Base-by-base conservation (phyloP, 2,113 vertebrate genomes). In the Prinia subflava region DNA sequence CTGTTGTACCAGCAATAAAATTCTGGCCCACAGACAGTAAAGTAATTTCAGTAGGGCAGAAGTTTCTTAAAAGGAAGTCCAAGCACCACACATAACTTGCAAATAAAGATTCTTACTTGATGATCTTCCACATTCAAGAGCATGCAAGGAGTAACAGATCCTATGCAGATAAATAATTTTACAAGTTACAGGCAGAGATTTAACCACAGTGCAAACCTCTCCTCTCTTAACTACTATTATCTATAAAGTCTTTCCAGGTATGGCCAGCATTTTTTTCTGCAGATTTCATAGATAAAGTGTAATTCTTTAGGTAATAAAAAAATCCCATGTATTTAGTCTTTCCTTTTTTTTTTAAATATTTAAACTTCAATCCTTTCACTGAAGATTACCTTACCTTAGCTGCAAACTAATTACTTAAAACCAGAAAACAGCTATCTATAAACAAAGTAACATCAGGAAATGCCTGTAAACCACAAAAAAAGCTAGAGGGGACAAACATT, bases 51-150 rank as follows among this genome's bases (percentile, higher is more conserved):
- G 28, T 4, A 55, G 3, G n/a, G 16, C 13, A 53, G 13, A 69
- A 68, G 30, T 73, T 86, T 81, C 35, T 44, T 57, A 33, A 76
- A 87, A 74, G 28, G 24, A 83, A 92, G 23, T 52, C n/a, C 56
- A 95, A 69, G 39, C 42, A 73, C 27, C 41, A 52, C 71, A 88
- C 31, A 7, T 42, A 70, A 80, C 20, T 94, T 53, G 49, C 35
- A 89, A 92, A 53, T n/a, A 42, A 76, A 49, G 24, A 47, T 21
- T 63, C 75, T 91, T 78, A 94, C 70, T 92, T 78, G 33, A 85
- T 0, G 2, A 80, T 93, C 82, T 74, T 89, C 70, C 63, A 76
- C 46, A 69, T 35, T 55, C 50, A 87, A 68, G 39, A 70, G 33
- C 44, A 76, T 71, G 52, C 33, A 87, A 84, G 64, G 30, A 80